Base-by-base conservation (phyloP, 2,113 vertebrate genomes). In the Mixornis gularis region DNA sequence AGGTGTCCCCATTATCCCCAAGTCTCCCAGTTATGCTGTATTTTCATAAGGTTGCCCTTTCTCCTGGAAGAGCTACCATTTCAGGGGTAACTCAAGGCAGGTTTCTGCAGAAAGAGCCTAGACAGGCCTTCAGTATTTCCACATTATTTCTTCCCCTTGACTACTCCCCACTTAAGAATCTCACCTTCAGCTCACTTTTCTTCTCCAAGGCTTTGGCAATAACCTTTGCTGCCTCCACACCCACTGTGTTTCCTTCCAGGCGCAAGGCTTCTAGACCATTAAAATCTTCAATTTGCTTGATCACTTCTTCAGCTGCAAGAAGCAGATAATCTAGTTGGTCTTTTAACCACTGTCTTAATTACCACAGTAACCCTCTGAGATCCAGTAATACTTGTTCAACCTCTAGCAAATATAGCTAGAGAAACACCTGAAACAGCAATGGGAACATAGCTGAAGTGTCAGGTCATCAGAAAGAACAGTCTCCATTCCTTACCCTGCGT, bases 201-300 rank as follows among this genome's bases (percentile, higher is more conserved):
- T 98, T 98, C 96, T 99, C 98, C 62, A 99, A 97, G 36, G 98
- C 98, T 95, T 98, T 99, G 72, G 99, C 98, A 8, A 99, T 99
- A 94, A 98, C 98, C 87, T 97, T 97, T 51, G 99, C 99, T 3
- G 99, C 99, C 52, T 98, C 99, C 94, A 99, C 98, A 3, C 99
- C 99, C 13, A 99, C 90, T 0, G 99, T 99, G 97, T 99, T 99
- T 46, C 99, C 99, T 96, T 99, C 99, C 76, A 99, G 92, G 19
- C 99, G 96, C 91, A 99, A 96, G 12, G 99, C 98, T 95, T 98
- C 98, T 43, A 99, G 95, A 52, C 97, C 98, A 29, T 98, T 97
- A 80, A 98, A 99, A 24, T 97, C 98, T 91, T 98, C 97, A 34
- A 99, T 99, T 74, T 98, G 98, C 92, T 98, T 98, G 87, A 99